These are phyloP conservation scores for Carduelis carduelis DNA, from an alignment of 2,797 vertebrate species.

Conservation along the genomic window DNA sequence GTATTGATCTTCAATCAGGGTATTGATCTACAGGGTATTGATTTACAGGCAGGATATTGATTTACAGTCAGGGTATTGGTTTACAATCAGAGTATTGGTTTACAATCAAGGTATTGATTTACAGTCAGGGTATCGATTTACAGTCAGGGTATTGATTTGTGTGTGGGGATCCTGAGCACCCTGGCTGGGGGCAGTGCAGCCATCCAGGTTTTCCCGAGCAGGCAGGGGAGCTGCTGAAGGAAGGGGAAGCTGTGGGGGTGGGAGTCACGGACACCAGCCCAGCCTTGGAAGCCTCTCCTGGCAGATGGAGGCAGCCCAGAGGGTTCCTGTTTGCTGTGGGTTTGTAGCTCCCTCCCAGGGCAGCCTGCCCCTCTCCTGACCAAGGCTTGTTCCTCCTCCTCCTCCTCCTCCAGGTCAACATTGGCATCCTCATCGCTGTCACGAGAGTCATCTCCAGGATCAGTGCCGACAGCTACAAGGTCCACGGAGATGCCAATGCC, in stretches of 20 bases:
- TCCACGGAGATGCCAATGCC: slow-evolving; percentile 88
- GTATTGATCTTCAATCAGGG: neutral
- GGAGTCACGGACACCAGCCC: neutral
- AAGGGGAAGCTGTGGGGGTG: neutral
- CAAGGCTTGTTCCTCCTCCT: neutral
- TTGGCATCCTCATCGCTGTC: slow-evolving; percentile 91
- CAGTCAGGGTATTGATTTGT: neutral
- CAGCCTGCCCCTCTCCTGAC: neutral
- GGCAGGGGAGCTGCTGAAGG: neutral
- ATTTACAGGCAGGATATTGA: neutral
- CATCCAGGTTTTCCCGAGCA: neutral
- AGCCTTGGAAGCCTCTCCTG: neutral
- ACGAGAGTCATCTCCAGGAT: slow-evolving; percentile 96
- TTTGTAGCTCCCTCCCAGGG: neutral
- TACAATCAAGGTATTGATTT: no score
- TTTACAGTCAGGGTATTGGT: neutral
- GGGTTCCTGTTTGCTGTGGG: neutral
- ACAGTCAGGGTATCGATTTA: neutral
- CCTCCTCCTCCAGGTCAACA: slow-evolving; percentile 82
- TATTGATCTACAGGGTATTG: neutral
- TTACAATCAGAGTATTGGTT: no score
- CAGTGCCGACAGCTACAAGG: slow-evolving; percentile 92
- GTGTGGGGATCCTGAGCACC: neutral
- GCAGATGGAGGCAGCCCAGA: neutral
- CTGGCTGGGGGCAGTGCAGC: neutral